Evolutionary conservation across 1,140 invertebrate species (phyloP).

Genomic region (Drosophila ogumai): DNA sequence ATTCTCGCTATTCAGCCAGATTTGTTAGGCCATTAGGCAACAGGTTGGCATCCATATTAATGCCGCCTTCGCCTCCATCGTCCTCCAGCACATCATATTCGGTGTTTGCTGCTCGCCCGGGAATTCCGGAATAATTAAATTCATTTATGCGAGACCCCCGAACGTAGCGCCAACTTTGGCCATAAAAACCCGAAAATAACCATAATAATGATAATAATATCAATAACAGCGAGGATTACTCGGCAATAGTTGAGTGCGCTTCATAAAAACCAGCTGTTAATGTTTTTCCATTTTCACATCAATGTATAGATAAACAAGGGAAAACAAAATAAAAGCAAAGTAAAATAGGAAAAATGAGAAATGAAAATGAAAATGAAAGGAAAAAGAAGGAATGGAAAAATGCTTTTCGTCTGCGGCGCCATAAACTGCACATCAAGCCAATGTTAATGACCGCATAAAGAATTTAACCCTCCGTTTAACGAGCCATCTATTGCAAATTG

Average conservation of each 20-base stretch:
- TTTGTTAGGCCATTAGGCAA: conserved; percentile 60
- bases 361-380: neutral
- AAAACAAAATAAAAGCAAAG: neutral
- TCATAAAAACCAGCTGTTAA: conserved; percentile 75
- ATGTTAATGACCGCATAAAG: conserved; percentile 64
- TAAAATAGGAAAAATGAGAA: neutral
- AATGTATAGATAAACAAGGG: conserved; percentile 36
- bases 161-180: conserved; percentile 51
- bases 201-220: conserved; percentile 66
- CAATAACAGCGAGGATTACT: conserved; percentile 66
- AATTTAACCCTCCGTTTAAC: conserved; percentile 60
- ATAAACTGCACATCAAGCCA: conserved; percentile 61
- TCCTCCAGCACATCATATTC: conserved; percentile 20
- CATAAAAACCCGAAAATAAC: conserved; percentile 71
- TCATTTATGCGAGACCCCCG: conserved; percentile 58
- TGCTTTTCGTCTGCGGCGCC: conserved; percentile 15
- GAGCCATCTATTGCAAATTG: conserved; percentile 57
- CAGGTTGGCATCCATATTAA: conserved; percentile 57
- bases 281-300: conserved; percentile 61
- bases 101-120: conserved; percentile 15
- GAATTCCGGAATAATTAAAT: conserved; percentile 71
- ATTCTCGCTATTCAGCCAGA: conserved; percentile 50
- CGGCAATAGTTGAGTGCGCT: conserved; percentile 65
- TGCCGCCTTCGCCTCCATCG: conserved; percentile 24
- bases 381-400: conserved; percentile 20